Base-by-base conservation (phyloP, 2,113 vertebrate species). In the Poeciliopsis prolifica region DNA sequence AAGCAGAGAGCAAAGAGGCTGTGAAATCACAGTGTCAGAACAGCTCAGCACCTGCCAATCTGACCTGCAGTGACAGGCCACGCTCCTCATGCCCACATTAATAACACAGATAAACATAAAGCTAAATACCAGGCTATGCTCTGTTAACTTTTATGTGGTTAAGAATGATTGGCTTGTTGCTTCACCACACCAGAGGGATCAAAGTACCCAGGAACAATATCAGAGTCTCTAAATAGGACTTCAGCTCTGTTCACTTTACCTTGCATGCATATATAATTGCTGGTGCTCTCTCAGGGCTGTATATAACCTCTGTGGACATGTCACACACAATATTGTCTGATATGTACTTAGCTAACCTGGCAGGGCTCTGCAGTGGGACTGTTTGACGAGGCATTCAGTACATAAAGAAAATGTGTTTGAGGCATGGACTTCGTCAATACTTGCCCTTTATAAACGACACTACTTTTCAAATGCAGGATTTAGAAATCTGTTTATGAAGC, bases 121-220 rank as follows among this genome's bases (percentile, higher is more conserved):
- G 88, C 90, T 93, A 94, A 94, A 94, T 93, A 93, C 89, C 92
- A 93, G 89, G 92, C 86, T 87, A 89, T 81, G 93, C 88, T 93
- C 93, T 92, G 93, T 93, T 94, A 94, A 92, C 92, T 92, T 92
- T 93, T 91, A 93, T 92, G 92, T 88, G 87, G 86, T 83, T 91
- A 87, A 87, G 89, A 93, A 92, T 93, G 90, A 95, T 94, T 94
- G 91, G 88, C 84, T 92, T 90, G 90, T 89, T 89, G 92, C 92
- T 91, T 91, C 91, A 81, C 89, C 87, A 90, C 92, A 89, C 92
- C 88, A 73, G 72, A 88, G 86, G 81, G 92, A 93, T 93, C 92
- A 92, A 88, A 91, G 84, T 88, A 89, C 83, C 87, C 10, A 70
- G 80, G 79, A 87, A 84, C 77, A 84, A 89, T 91, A 81, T 80